Conservation (phyloP, 53 echinoderm and acorn worm species). For the Holothuria scabra region DNA sequence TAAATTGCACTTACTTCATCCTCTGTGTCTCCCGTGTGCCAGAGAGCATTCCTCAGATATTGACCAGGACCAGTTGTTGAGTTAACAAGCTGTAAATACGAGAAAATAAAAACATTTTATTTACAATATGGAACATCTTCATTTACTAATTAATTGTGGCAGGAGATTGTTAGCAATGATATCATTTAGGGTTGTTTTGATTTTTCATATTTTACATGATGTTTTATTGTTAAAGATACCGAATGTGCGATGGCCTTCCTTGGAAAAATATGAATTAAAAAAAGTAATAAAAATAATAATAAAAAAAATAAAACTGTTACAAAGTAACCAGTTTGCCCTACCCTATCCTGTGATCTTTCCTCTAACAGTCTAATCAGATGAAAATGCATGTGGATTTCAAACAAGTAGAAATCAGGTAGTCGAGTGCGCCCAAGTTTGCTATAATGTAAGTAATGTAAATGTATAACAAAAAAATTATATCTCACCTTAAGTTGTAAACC, state of each 20-base stretch:
- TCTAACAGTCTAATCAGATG: neutral
- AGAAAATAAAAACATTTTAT: slow-evolving; percentile 29
- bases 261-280: no score
- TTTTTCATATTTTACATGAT: no score
- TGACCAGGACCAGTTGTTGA: slow-evolving; percentile 95
- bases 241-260: no score
- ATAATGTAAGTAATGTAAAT: no score
- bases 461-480: no score
- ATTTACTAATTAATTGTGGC: no score
- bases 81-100: slow-evolving; percentile 80
- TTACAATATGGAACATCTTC: neutral
- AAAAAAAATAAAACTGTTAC: no score
- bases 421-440: no score
- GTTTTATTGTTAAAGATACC: no score
- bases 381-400: neutral
- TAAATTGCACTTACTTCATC: slow-evolving; percentile 67
- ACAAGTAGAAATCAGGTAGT: neutral
- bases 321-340: neutral
- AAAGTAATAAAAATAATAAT: no score
- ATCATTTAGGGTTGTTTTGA: no score
- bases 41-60: slow-evolving; percentile 94
- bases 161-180: no score
- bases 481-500: slow-evolving; percentile 96
- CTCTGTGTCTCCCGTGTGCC: slow-evolving; percentile 97
- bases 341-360: neutral